Percentiles rank a stretch among this genome's conserved stretches.
Evolutionary conservation across 2,113 vertebrate genomes (phyloP).

Genomic region (Brachirus orientalis): DNA sequence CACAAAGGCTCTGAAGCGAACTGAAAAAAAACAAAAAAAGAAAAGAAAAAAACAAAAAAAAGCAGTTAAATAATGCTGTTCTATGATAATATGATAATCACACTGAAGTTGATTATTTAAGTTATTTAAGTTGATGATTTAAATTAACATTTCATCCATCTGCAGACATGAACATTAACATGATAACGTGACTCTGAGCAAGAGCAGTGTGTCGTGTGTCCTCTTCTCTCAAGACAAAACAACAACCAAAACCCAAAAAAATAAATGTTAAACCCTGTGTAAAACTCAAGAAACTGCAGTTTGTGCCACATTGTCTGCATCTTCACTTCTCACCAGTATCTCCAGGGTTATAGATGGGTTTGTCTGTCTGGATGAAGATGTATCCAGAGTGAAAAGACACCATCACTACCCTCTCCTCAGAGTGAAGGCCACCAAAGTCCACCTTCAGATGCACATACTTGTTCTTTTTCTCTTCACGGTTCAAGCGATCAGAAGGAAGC

Average conservation of each 20-base stretch:
- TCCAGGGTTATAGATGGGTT: constrained; percentile 82
- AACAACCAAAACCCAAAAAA: no score
- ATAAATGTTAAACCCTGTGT: no score
- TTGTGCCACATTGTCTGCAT: neutral
- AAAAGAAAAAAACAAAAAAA: neutral
- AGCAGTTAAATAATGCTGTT: no score
- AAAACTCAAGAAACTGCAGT: no score
- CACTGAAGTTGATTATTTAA: no score
- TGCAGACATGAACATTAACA: neutral
- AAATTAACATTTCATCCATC: no score
- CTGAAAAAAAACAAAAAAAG: constrained; percentile 42
- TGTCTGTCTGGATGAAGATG: constrained; percentile 84
- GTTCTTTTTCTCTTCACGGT: constrained; percentile 52
- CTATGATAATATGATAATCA: no score
- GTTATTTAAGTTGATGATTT: no score
- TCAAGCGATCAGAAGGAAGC: constrained; percentile 65
- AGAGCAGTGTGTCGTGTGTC: no score
- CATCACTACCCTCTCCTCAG: constrained; percentile 39
- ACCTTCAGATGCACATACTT: constrained; percentile 72
- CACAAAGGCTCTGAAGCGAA: constrained; percentile 70
- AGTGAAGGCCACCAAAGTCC: constrained; percentile 40
- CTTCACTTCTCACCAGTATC: constrained; percentile 65
- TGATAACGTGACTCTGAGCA: no score
- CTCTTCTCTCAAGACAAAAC: no score
- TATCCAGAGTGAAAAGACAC: constrained; percentile 79